These are phyloP conservation scores for Malaclemys terrapin DNA, from an alignment of 2,113 vertebrate species.

Conservation along the genomic window DNA sequence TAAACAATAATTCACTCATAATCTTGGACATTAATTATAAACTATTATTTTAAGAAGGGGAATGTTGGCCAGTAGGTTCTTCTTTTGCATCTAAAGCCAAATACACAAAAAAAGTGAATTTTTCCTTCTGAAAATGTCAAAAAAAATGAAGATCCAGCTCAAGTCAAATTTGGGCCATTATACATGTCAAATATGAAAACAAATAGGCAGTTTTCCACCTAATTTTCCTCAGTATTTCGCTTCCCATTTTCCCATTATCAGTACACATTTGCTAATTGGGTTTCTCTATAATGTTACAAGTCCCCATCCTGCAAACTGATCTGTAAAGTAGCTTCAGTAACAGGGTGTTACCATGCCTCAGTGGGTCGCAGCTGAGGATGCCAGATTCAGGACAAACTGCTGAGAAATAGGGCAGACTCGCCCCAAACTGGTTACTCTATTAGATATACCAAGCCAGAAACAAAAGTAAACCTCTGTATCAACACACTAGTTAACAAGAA, in stretches of 20 bases:
- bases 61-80: neutral
- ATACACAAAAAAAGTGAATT: neutral
- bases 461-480: no score
- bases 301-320: neutral
- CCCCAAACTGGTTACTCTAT: no score
- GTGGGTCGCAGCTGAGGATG: no score
- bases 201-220: rapidly evolving
- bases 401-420: no score
- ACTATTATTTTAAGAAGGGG: neutral
- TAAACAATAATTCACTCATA: constrained; percentile 28
- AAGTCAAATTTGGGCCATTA: neutral
- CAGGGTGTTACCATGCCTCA: neutral
- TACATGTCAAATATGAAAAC: neutral
- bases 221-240: neutral
- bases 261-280: neutral
- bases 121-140: neutral
- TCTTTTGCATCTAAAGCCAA: constrained; percentile 12
- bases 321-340: neutral
- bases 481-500: no score
- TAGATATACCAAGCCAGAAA: no score
- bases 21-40: constrained; percentile 11
- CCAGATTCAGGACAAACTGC: no score
- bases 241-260: neutral
- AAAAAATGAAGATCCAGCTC: neutral
- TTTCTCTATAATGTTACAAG: neutral